phyloP scores from a whole-genome alignment of 2,888 invertebrate genomes.

The Branchellion lobata region DNA sequence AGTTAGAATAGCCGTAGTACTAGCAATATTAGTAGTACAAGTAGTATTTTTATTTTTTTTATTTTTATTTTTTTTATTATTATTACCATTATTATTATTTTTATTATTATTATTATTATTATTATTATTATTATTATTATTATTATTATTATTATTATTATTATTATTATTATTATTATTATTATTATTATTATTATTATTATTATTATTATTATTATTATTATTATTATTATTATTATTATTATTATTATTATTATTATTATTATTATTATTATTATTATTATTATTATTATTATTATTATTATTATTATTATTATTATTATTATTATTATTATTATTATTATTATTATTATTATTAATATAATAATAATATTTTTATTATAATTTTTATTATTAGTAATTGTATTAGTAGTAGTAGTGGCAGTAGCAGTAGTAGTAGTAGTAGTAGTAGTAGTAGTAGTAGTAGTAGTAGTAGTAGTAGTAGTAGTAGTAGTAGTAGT shows the following conservation, averaged over 20 bases:
- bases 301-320: too few species aligned
- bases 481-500: constrained; percentile 29
- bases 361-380: not conserved
- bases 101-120: constrained; percentile 3
- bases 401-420: constrained; percentile 27
- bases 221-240: too few species aligned
- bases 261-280: too few species aligned
- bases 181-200: too few species aligned
- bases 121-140: not conserved
- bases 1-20: constrained; percentile 3
- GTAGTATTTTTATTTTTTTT: not conserved
- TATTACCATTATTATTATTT: not conserved
- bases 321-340: too few species aligned
- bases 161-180: too few species aligned
- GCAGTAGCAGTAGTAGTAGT: constrained; percentile 32
- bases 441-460: constrained; percentile 31
- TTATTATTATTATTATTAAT: too few species aligned
- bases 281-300: too few species aligned
- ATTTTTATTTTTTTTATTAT: not conserved
- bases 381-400: not conserved
- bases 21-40: constrained; percentile 17
- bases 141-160: too few species aligned
- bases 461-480: constrained; percentile 33
- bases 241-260: too few species aligned
- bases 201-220: too few species aligned